Evolutionary conservation across 2,797 vertebrate genomes (phyloP).

Genomic region (Sebastolobus alascanus): DNA sequence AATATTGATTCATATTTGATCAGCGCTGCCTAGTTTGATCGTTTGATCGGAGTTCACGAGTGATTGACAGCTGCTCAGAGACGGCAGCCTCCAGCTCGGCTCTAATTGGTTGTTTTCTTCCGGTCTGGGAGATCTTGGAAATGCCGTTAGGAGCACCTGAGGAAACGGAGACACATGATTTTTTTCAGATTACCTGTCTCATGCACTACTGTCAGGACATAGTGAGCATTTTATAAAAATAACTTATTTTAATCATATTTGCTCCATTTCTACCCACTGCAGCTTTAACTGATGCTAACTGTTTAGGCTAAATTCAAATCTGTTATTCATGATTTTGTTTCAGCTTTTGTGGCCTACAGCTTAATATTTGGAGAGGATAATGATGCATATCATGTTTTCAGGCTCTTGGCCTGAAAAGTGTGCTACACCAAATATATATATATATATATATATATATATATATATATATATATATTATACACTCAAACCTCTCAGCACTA

Average conservation of each 20-base stretch:
- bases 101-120: too few species aligned
- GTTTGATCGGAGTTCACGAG: too few species aligned
- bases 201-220: too few species aligned
- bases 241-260: too few species aligned
- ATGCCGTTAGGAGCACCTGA: too few species aligned
- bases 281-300: background rate
- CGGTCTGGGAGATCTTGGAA: too few species aligned
- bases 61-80: too few species aligned
- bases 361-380: background rate
- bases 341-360: background rate
- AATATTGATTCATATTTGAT: too few species aligned
- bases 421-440: background rate
- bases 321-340: background rate
- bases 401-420: background rate
- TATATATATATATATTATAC: background rate
- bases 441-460: background rate
- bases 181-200: too few species aligned
- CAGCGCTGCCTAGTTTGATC: too few species aligned
- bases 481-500: background rate
- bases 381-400: background rate
- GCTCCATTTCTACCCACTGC: too few species aligned
- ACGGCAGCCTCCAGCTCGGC: too few species aligned
- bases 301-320: background rate
- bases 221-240: accelerated
- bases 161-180: accelerated